Percentiles rank a stretch among this genome's conserved stretches.
phyloP scores from a whole-genome alignment of 2,888 invertebrate species.

The Machimus rusticus region DNA sequence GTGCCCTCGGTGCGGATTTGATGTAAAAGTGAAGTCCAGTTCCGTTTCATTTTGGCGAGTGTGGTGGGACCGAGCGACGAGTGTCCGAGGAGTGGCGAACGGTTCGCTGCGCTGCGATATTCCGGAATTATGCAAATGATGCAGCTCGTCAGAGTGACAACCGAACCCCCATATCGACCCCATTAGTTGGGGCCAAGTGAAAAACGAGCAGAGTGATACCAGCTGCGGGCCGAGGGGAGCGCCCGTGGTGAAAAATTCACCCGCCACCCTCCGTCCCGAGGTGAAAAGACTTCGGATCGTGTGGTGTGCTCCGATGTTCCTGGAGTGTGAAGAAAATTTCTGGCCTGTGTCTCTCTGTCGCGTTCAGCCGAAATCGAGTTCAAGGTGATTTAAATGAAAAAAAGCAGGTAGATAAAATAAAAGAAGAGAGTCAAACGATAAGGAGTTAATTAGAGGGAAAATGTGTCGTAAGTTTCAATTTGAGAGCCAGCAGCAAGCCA shows the following conservation, averaged over 20 bases:
- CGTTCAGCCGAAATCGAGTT: constrained; percentile 25
- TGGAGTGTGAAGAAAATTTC: not conserved
- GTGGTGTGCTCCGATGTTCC: not conserved
- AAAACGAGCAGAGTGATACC: not conserved
- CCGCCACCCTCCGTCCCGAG: not conserved
- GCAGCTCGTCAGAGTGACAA: not conserved
- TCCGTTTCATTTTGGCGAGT: not conserved
- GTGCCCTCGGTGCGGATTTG: not conserved
- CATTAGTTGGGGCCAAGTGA: constrained; percentile 14
- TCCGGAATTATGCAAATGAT: not conserved
- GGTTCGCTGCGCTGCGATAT: not conserved
- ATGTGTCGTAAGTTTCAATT: not conserved
- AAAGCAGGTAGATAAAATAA: not conserved
- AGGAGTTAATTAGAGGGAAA: constrained; percentile 1
- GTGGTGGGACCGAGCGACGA: not conserved
- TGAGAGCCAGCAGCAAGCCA: not conserved
- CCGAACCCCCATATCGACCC: constrained; percentile 14
- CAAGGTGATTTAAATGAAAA: constrained; percentile 21
- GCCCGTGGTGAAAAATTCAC: not conserved
- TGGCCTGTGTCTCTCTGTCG: not conserved
- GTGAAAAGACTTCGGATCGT: constrained; percentile 6
- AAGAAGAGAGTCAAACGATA: not conserved
- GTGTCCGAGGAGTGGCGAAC: not conserved
- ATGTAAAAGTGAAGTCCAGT: not conserved
- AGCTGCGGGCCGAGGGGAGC: not conserved